A percentile compares a stretch with the other conserved stretches of the same genome.
phyloP scores from a whole-genome alignment of 2,888 invertebrate genomes.

The Alcis repandata region DNA sequence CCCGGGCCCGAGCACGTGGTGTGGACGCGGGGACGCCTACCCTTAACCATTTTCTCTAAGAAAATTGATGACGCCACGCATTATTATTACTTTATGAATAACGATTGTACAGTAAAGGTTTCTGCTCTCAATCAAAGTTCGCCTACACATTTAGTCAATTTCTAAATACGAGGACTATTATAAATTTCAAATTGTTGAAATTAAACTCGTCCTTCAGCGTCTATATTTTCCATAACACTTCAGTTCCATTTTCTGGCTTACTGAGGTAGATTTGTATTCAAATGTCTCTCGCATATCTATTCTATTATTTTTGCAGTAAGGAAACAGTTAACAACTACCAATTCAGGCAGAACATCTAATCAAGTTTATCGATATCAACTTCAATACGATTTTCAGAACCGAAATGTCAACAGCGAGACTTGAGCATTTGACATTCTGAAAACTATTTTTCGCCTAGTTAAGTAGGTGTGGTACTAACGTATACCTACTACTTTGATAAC shows the following conservation, averaged over 20 bases:
- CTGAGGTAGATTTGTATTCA: too few relatives aligned
- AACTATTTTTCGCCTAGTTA: constrained; percentile 42
- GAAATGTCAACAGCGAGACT: constrained; percentile 40
- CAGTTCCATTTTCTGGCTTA: too few relatives aligned
- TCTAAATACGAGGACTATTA: too few relatives aligned
- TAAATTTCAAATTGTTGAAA: too few relatives aligned
- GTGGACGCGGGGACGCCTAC: constrained; percentile 41
- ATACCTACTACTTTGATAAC: neutral
- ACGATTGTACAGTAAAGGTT: neutral
- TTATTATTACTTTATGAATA: constrained; percentile 10
- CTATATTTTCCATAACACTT: neutral
- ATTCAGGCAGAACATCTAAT: neutral
- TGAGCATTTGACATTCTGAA: constrained; percentile 43
- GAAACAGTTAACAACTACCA: neutral
- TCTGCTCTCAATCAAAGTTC: neutral
- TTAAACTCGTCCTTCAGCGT: too few relatives aligned
- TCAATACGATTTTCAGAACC: constrained; percentile 1
- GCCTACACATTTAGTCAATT: too few relatives aligned
- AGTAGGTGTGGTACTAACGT: neutral
- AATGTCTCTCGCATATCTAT: neutral
- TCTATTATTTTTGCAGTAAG: neutral
- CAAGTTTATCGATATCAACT: constrained; percentile 7
- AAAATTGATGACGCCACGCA: constrained; percentile 6
- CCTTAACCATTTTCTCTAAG: constrained; percentile 12
- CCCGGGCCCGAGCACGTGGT: constrained; percentile 79